Conservation (phyloP, 2,888 invertebrate species). For the Gymnosoma rotundatum region DNA sequence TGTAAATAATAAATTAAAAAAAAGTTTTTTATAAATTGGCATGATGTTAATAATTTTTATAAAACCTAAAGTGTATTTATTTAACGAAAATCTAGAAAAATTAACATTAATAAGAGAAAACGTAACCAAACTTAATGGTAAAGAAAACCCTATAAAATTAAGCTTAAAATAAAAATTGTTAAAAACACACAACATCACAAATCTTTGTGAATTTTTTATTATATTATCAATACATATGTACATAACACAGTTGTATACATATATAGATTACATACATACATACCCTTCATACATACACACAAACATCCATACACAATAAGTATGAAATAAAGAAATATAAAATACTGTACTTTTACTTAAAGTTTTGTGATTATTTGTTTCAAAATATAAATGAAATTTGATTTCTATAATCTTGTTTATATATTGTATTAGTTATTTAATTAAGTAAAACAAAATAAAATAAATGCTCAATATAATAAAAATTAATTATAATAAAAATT, state of each 20-base stretch:
- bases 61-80: slow-evolving; percentile 18
- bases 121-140: slow-evolving; percentile 31
- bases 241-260: slow-evolving; percentile 27
- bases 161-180: slow-evolving; percentile 50
- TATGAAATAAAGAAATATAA: slow-evolving; percentile 20
- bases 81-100: not conserved
- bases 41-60: slow-evolving; percentile 26
- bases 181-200: slow-evolving; percentile 38
- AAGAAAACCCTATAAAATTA: slow-evolving; percentile 23
- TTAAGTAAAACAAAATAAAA: slow-evolving; percentile 1
- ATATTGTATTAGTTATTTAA: slow-evolving; percentile 36
- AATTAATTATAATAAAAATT: slow-evolving; percentile 37
- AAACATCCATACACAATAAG: not conserved
- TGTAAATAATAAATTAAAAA: slow-evolving; percentile 39
- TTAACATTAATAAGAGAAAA: slow-evolving; percentile 1
- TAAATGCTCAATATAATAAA: slow-evolving; percentile 50
- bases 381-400: slow-evolving; percentile 26
- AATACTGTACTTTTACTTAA: slow-evolving; percentile 25
- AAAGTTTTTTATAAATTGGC: slow-evolving; percentile 14
- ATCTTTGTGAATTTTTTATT: slow-evolving; percentile 53
- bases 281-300: not conserved
- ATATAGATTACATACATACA: slow-evolving; percentile 34
- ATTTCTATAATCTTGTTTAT: slow-evolving; percentile 26
- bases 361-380: slow-evolving; percentile 22
- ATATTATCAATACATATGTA: too few species aligned